These are phyloP conservation scores for Oryctolagus cuniculus DNA, from an alignment of 2,113 vertebrate genomes.

Conservation along the genomic window DNA sequence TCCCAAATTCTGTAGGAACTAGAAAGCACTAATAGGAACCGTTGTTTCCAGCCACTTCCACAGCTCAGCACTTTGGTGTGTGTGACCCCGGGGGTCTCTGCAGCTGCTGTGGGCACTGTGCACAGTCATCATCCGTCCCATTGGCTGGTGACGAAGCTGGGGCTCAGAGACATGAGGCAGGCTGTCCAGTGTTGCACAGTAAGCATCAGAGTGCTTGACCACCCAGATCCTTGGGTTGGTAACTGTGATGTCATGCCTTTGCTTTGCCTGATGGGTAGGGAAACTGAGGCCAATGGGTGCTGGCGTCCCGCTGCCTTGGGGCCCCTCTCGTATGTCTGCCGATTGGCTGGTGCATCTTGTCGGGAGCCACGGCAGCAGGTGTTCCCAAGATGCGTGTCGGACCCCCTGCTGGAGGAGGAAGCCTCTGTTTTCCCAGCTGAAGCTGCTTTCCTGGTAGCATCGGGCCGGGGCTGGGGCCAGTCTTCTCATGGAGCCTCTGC, in stretches of 20 bases:
- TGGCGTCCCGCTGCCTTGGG: not conserved
- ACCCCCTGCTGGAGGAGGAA: slow-evolving; percentile 19
- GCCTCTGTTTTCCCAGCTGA: slow-evolving; percentile 64
- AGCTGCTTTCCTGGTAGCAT: slow-evolving; percentile 60
- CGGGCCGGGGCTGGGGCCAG: not conserved
- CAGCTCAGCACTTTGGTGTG: not conserved
- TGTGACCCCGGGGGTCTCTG: not conserved
- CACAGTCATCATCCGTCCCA: not conserved
- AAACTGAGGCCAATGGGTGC: not conserved
- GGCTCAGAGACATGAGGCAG: not conserved
- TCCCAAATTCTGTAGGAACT: slow-evolving; percentile 43
- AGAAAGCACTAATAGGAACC: not conserved
- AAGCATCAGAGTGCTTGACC: not conserved
- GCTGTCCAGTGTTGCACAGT: slow-evolving; percentile 22
- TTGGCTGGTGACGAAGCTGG: not conserved
- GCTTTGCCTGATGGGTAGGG: not conserved
- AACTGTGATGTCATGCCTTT: not conserved
- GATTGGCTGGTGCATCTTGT: not conserved
- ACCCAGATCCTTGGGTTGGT: not conserved
- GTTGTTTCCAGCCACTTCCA: not conserved
- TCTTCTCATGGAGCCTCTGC: not conserved
- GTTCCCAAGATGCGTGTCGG: slow-evolving; percentile 31
- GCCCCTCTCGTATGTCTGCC: not conserved
- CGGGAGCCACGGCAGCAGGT: not conserved
- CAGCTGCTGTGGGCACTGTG: not conserved